Base-by-base conservation (phyloP, 2,888 invertebrate species). In the Amaurobius ferox region DNA sequence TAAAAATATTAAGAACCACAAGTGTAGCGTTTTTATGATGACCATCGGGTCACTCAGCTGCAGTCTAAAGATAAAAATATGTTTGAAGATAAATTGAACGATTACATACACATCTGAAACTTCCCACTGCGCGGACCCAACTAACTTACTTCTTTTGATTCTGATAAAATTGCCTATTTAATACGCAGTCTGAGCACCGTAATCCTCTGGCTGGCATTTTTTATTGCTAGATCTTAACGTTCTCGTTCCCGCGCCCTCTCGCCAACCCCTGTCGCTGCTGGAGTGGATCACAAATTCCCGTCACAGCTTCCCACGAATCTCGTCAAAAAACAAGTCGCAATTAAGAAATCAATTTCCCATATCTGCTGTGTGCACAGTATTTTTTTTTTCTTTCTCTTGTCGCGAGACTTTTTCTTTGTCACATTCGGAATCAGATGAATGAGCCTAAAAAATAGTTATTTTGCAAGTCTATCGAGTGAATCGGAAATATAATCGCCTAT, bases 221-320 rank as follows among this genome's bases (percentile, higher is more conserved):
- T 29, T 29, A 16, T 29, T 13, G 30, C 30, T n/a, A 11, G 7
- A 1, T 23, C n/a, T 68, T 68, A 28, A 35, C 28, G 68, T 28
- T 40, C 68, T 40, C 68, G 26, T 68, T 68, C 68, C 68, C 39
- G 68, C 39, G 68, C 68, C 40, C 68, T 39, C 23, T 9, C 23
- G n/a, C 23, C 39, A 55, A 55, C 19, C 68, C 40, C 1, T 28
- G 13, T 39, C 35, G 40, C 19, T 68, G 40, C 26, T 68, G 35
- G 28, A 40, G 40, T 68, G 68, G 23, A 40, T 68, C 68, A 68
- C 16, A 30, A 55, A 61, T 61, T 64, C 68, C 39, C 13, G 68
- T 68, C 68, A 68, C 68, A 35, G 40, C 68, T 68, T 68, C 35
- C 68, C 68, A 68, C 68, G 68, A 35, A 19, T 11, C 40, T 23